phyloP scores from a whole-genome alignment of 2,888 invertebrate genomes.

The Amphipyra tragopoginis region DNA sequence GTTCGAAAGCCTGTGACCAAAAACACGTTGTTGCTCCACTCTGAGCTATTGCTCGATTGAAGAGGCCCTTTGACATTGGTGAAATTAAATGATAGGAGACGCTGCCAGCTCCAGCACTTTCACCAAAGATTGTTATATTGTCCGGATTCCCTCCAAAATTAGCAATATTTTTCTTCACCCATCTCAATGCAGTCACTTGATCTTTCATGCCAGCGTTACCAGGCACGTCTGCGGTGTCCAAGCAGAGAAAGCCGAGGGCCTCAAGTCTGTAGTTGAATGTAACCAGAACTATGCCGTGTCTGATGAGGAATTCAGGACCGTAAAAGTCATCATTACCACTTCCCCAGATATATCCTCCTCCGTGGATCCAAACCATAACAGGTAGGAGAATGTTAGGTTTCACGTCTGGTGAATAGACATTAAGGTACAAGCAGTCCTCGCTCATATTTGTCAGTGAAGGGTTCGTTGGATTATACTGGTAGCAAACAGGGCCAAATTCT shows the following conservation, averaged over 20 bases:
- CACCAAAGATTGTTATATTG: conserved; percentile 84
- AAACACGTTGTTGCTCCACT: conserved; percentile 92
- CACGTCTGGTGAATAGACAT: conserved; percentile 78
- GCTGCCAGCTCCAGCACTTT: conserved; percentile 79
- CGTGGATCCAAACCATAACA: conserved; percentile 82
- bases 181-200: conserved; percentile 80
- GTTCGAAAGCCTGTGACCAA: conserved; percentile 81
- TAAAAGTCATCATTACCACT: conserved; percentile 74
- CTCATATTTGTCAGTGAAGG: conserved; percentile 56
- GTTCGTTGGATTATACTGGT: conserved; percentile 50
- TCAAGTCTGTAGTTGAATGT: conserved; percentile 83
- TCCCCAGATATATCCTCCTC: conserved; percentile 74
- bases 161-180: conserved; percentile 79
- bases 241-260: conserved; percentile 77
- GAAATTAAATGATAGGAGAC: conserved; percentile 78
- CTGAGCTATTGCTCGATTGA: conserved; percentile 90
- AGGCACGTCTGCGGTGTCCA: conserved; percentile 79
- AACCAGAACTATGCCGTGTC: conserved; percentile 76
- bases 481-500: conserved; percentile 71
- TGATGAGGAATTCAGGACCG: conserved; percentile 79
- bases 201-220: conserved; percentile 87
- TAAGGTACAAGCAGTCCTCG: conserved; percentile 82
- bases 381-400: conserved; percentile 64
- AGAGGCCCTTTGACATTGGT: conserved; percentile 82
- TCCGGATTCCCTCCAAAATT: conserved; percentile 80